Base-by-base conservation (phyloP, 1,140 invertebrate species). In the Brachionus manjavacas region DNA sequence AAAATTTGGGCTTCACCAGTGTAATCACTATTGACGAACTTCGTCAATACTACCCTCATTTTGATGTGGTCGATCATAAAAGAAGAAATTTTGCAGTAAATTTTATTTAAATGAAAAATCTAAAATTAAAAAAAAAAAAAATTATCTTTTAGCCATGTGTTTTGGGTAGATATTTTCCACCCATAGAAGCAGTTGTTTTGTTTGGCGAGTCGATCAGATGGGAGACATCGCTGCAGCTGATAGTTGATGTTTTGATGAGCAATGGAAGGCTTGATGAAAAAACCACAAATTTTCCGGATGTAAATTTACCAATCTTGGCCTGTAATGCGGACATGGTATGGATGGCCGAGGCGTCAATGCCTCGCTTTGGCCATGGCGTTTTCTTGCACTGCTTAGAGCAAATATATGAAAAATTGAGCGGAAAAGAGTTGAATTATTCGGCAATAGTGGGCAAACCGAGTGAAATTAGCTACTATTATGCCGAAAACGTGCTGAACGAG, bases 21-120 rank as follows among this genome's bases (percentile, higher is more conserved):
- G 91, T 92, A 0, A 91, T 91, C 16, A 93, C 92, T 0, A 90
- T 93, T 4, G 92, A 93, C 31, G 90, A 92, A 85, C 87, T 94
- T 20, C 88, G 91, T 6, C 87, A 90, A 16, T 91, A 91, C 70
- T 93, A 92, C 87, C 93, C 93, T 7, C 88, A 90, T 81, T 89
- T 94, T 25, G 93, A 94, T 88, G 92, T 92, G 86, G 92, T 93
- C 28, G 93, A 94, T 87, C 91, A 93, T 85, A 89, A 91, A 76
- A 89, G 91, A 85, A 89, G 92, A 85, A 88, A 88, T 84, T 85
- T 86, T 76, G 88, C 88, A 35, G 90, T 91, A 86, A 89, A 87
- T 87, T 66, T 11, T 55, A 68, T 74, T 83, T 49, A 76, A 70
- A 43, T 83, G 55, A 52, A 46, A 39, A 43, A n/a, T 39, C 0